Base-by-base conservation (phyloP, 2,797 vertebrate genomes). In the Echiichthys vipera region DNA sequence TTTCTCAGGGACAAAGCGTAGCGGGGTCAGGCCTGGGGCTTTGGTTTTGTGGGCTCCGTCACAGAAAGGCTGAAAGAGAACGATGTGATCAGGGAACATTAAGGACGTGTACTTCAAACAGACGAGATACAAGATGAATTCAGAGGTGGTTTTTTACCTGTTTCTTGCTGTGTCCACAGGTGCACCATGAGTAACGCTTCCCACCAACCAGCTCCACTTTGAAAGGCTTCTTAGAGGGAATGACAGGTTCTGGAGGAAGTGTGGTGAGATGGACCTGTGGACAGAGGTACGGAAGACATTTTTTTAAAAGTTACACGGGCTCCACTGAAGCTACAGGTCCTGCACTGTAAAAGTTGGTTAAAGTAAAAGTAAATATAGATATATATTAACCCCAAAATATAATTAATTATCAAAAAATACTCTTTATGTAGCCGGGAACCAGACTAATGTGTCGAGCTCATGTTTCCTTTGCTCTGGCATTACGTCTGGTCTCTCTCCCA, bases 151-250 rank as follows among this genome's bases (percentile, higher is more conserved):
- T 29, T 10, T 29, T 65, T 63, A 96, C 96, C 94, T 96, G 95
- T 9, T 93, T 95, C 80, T 88, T 92, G 91, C 96, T 97, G 81
- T 94, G 88, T 49, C 96, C 96, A 89, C 96, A 97, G 5, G 92
- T 87, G 83, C 96, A 97, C 96, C 96, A 97, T 0, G 91, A 91
- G 72, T 96, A 95, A 1, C 72, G 85, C 71, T 95, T 96, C 2
- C 95, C 95, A 49, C 85, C 94, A 32, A 93, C 59, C n/a, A 97
- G 80, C 18, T 95, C 92, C 74, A 95, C 94, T 45, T 84, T 92
- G 81, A 94, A 95, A 7, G 96, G 96, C 29, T 92, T 91, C 81
- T 95, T 95, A 49, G 90, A 91, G 66, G 96, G 94, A 45, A 96
- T 83, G 50, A 88, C 81, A 0, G 91, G 88, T 9, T 88, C 2